Base-by-base conservation (phyloP, 1,140 invertebrate species). In the Stegodyphus dumicola region DNA sequence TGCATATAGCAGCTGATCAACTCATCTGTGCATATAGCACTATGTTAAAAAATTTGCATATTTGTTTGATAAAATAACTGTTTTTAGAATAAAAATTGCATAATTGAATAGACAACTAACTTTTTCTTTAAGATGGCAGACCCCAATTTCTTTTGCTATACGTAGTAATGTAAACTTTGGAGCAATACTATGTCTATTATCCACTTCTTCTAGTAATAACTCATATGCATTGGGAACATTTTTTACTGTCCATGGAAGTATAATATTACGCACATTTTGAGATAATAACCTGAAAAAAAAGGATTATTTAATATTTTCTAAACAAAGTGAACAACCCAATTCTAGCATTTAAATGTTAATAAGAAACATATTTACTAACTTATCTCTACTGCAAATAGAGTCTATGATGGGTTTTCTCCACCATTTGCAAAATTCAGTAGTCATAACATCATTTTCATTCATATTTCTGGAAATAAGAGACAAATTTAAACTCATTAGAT, bases 191-290 rank as follows among this genome's bases (percentile, higher is more conserved):
- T 9, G 49, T 52, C 49, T 18, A n/a, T 52, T 17, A 11, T 65
- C 49, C 48, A 48, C 64, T 15, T 15, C 11, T 33, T 77, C 74
- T n/a, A 85, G 17, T 11, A 85, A 33, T 6, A 85, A 52, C 9
- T 85, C 74, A 60, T 85, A 85, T 17, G 74, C 77, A 10, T 77
- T 17, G 9, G 81, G 81, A 69, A 76, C 2, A n/a, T 6, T 11
- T 60, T 85, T 85, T 15, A 85, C 33, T 6, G 73, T 85, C 81
- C 81, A 85, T 0, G 81, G 74, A 13, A 77, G 11, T 49, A 77
- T 77, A 18, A 56, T 52, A 66, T 77, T 85, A 49, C n/a, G n/a
- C n/a, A 85, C 52, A 60, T 53, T 67, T 64, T 85, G 81, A 33
- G 77, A 51, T 7, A 85, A 18, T 11, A 75, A 67, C 5, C 65